A percentile compares a stretch with the other conserved stretches of the same genome.
These are phyloP conservation scores for Drosophila maculinotata DNA, from an alignment of 2,888 invertebrate genomes.

Conservation along the genomic window DNA sequence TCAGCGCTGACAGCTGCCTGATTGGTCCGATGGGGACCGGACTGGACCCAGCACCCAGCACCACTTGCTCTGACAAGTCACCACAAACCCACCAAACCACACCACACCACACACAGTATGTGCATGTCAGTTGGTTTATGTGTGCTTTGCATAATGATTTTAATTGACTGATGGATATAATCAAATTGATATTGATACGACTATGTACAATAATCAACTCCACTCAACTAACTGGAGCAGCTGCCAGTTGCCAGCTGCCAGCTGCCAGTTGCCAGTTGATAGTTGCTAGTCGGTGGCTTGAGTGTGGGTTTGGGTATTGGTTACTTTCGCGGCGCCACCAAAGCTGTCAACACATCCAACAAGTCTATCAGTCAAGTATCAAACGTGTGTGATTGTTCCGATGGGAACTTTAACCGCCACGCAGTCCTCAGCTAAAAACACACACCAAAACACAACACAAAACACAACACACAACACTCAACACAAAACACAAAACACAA, in stretches of 20 bases:
- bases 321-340: constrained; percentile 37
- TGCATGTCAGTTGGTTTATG: constrained; percentile 49
- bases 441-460: constrained; percentile 1
- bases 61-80: no score
- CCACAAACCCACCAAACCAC: not conserved
- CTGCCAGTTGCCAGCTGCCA: constrained; percentile 7
- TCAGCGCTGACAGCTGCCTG: constrained; percentile 62
- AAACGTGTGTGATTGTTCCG: constrained; percentile 54
- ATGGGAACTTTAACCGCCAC: constrained; percentile 18
- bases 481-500: not conserved
- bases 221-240: constrained; percentile 20
- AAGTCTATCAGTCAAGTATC: constrained; percentile 83
- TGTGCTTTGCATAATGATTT: constrained; percentile 60
- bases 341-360: constrained; percentile 81
- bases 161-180: constrained; percentile 74
- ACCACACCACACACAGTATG: constrained; percentile 2
- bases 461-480: constrained; percentile 8
- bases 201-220: constrained; percentile 14
- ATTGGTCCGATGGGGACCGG: constrained; percentile 60
- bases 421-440: constrained; percentile 12
- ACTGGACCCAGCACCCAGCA: not conserved
- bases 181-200: constrained; percentile 59
- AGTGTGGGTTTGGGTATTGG: constrained; percentile 15
- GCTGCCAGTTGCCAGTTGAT: not conserved
- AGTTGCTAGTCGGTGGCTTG: constrained; percentile 15